phyloP scores from a whole-genome alignment of 2,888 invertebrate species.

The Drosophila kambysellisi region DNA sequence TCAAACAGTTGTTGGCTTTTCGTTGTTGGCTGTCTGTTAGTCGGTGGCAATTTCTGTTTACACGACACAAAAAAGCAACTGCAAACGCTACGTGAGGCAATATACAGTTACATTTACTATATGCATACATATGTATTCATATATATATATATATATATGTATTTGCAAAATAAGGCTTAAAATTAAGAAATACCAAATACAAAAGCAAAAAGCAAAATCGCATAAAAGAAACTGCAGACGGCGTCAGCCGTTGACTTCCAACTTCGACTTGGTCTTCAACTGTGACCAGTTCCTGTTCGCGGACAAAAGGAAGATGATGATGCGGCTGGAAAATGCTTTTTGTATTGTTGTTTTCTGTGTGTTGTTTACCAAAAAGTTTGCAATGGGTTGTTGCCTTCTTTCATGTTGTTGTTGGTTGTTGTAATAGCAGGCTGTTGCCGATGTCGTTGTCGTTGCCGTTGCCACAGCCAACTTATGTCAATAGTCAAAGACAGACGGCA shows the following conservation, averaged over 20 bases:
- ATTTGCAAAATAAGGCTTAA: slow-evolving; percentile 49
- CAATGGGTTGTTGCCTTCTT: slow-evolving; percentile 43
- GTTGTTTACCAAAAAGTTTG: slow-evolving; percentile 42
- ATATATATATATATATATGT: slow-evolving; percentile 6
- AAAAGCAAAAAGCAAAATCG: slow-evolving; percentile 45
- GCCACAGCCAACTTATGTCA: slow-evolving; percentile 69
- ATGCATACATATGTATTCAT: slow-evolving; percentile 9
- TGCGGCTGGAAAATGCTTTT: slow-evolving; percentile 53
- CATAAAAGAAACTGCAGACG: slow-evolving; percentile 64
- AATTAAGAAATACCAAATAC: slow-evolving; percentile 66
- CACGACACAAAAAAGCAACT: slow-evolving; percentile 71
- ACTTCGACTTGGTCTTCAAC: slow-evolving; percentile 47
- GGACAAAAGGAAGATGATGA: slow-evolving; percentile 79
- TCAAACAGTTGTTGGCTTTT: slow-evolving; percentile 46
- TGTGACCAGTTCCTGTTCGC: slow-evolving; percentile 76
- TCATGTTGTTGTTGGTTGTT: slow-evolving; percentile 29
- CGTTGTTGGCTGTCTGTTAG: slow-evolving; percentile 45
- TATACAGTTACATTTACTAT: slow-evolving; percentile 29
- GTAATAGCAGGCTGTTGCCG: slow-evolving; percentile 59
- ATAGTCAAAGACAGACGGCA: slow-evolving; percentile 59
- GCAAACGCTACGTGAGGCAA: slow-evolving; percentile 58
- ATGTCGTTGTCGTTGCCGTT: slow-evolving; percentile 30
- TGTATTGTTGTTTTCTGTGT: slow-evolving; percentile 22
- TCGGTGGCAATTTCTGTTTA: slow-evolving; percentile 66
- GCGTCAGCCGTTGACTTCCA: slow-evolving; percentile 26